Conservation (phyloP, 1,140 invertebrate species). For the Oreohelix idahoensis region DNA sequence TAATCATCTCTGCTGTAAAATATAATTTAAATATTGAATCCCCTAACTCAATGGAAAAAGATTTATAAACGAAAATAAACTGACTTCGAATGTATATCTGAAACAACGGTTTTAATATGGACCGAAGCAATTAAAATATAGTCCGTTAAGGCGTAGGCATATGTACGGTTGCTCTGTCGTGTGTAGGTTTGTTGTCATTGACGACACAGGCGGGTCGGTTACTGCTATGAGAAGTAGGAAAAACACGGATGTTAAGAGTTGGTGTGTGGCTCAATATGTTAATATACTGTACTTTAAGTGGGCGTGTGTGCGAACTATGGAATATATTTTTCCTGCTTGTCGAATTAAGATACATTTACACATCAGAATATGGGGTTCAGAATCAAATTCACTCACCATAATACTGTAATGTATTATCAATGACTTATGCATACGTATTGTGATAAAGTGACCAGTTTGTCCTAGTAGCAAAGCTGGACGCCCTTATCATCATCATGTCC, state of each 20-base stretch:
- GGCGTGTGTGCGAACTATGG: not conserved
- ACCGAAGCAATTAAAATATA: not conserved
- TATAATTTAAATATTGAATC: too few species aligned
- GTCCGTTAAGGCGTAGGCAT: not conserved
- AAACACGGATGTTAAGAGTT: not conserved
- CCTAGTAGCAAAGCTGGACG: too few species aligned
- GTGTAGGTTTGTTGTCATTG: slow-evolving; percentile 37
- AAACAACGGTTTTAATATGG: not conserved
- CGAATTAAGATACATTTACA: too few species aligned
- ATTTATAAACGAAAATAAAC: not conserved
- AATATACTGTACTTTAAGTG: not conserved
- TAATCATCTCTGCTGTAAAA: not conserved
- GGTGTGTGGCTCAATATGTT: not conserved
- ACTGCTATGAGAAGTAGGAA: not conserved
- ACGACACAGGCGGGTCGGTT: slow-evolving; percentile 1
- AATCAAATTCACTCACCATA: too few species aligned
- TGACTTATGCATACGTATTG: too few species aligned
- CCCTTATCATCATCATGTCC: too few species aligned
- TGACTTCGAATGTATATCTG: not conserved
- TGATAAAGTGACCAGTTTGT: too few species aligned
- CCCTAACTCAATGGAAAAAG: too few species aligned
- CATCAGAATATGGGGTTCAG: too few species aligned
- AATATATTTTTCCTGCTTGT: too few species aligned
- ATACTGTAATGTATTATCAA: too few species aligned
- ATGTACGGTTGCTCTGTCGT: not conserved